Base-by-base conservation (phyloP, 2,113 vertebrate genomes). In the Lonchura striata region DNA sequence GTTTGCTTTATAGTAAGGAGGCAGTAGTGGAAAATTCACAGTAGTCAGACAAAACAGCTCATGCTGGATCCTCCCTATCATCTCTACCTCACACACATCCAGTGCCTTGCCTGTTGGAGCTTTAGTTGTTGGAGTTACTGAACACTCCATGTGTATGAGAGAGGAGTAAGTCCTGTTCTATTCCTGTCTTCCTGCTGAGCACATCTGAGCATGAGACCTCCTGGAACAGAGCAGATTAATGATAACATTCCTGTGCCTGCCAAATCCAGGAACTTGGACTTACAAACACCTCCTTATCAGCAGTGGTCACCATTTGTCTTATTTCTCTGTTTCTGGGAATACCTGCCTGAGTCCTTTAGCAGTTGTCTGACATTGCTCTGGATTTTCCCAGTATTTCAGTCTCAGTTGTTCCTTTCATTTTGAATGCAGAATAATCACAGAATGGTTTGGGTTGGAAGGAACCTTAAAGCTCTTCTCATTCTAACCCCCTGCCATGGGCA, bases 401-500 rank as follows among this genome's bases (percentile, higher is more conserved):
- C 77, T 81, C 22, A 2, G 13, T 69, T 72, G 28, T 37, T 79
- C 24, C 30, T 65, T 87, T 42, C 4, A 0, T 79, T 57, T 24
- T 25, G 31, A 27, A 53, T 79, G 66, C 56, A 72, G 24, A 80
- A 44, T 50, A 61, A 35, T 79, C 74, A 46, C 8, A 35, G 65
- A 25, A 39, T 65, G 57, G 5, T n/a, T 78, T 46, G 28, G 3
- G 3, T 31, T 50, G 57, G 24, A 39, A 78, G 33, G 33, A 49
- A 19, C 11, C 8, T 65, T 52, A 30, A 84, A 71, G 16, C 9
- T 57, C 28, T 10, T 18, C 9, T 37, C 3, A 3, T 13, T 37
- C 28, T 17, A 65, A 15, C 1, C 18, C 24, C 7, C 8, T 76
- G 56, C 42, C 1, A 0, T 4, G 11, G 5, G 19, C 60, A 53